Evolutionary conservation across 1,140 invertebrate genomes (phyloP).

Genomic region (Leguminivora glycinivorella): DNA sequence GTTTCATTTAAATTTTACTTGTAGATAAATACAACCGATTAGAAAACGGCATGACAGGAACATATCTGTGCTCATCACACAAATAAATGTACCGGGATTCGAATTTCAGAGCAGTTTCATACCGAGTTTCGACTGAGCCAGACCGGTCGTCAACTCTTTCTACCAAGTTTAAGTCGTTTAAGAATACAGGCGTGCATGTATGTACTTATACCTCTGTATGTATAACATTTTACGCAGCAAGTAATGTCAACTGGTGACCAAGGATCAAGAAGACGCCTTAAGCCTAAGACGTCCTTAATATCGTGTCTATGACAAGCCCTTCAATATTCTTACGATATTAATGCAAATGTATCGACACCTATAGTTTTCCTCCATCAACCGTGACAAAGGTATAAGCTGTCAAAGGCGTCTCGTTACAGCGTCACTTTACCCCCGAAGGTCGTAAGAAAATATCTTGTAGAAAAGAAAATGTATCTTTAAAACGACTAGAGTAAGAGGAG

Average conservation of each 20-base stretch:
- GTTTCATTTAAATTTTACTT: too few relatives aligned
- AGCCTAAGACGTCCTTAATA: not conserved
- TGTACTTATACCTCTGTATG: too few relatives aligned
- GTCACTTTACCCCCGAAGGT: slow-evolving; percentile 51
- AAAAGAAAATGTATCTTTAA: slow-evolving; percentile 53
- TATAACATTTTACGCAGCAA: not conserved
- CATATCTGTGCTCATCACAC: too few relatives aligned
- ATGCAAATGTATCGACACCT: slow-evolving; percentile 31
- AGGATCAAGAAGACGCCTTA: not conserved
- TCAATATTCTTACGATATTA: slow-evolving; percentile 4
- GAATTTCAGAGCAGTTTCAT: too few relatives aligned
- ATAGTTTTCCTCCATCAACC: slow-evolving; percentile 52
- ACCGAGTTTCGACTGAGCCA: too few relatives aligned
- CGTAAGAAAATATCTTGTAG: slow-evolving; percentile 60
- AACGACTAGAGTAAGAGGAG: slow-evolving; percentile 41
- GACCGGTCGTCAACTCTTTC: too few relatives aligned
- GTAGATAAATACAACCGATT: too few relatives aligned
- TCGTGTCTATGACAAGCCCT: not conserved
- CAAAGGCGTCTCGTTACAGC: slow-evolving; percentile 57
- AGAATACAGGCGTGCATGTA: too few relatives aligned
- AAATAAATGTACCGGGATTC: too few relatives aligned
- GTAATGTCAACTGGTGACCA: not conserved
- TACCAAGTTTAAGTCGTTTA: too few relatives aligned
- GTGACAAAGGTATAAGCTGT: slow-evolving; percentile 59
- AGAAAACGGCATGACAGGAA: too few relatives aligned